A percentile compares a stretch with the other conserved stretches of the same genome.
These are phyloP conservation scores for Criorhina ranunculi DNA, from an alignment of 2,888 invertebrate genomes.

Conservation along the genomic window DNA sequence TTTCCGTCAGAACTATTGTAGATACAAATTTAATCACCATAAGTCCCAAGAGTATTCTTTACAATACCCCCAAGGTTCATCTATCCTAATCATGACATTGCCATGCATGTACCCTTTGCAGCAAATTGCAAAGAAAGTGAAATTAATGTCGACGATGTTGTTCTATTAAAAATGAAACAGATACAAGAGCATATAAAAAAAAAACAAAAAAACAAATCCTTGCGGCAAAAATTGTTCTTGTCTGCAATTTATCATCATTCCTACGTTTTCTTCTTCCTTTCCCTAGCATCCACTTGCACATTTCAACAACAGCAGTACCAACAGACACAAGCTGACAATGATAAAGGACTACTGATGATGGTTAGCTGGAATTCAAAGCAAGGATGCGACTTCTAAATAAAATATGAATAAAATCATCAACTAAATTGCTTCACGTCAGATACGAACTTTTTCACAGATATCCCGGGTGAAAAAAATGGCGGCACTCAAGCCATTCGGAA, in stretches of 20 bases:
- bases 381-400: constrained; percentile 70
- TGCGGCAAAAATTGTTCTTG: constrained; percentile 31
- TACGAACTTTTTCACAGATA: constrained; percentile 46
- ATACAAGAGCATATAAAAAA: constrained; percentile 41
- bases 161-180: constrained; percentile 63
- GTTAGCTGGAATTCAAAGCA: constrained; percentile 50
- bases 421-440: constrained; percentile 80
- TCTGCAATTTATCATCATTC: constrained; percentile 50
- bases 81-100: constrained; percentile 53
- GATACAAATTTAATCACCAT: not conserved
- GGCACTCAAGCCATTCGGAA: constrained; percentile 42
- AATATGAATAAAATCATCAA: constrained; percentile 79
- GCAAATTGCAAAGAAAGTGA: constrained; percentile 60
- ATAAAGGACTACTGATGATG: constrained; percentile 62
- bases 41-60: not conserved
- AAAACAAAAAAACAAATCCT: constrained; percentile 33
- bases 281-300: constrained; percentile 7
- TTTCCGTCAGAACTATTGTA: not conserved
- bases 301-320: constrained; percentile 35
- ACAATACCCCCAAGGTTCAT: constrained; percentile 20
- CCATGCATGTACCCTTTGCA: constrained; percentile 20
- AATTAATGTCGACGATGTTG: constrained; percentile 71
- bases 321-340: constrained; percentile 65
- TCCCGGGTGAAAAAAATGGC: constrained; percentile 33
- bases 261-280: too few species aligned